A percentile compares a stretch with the other conserved stretches of the same genome.
Evolutionary conservation across 1,140 invertebrate genomes (phyloP).

Genomic region (Medauroidea extradentata): DNA sequence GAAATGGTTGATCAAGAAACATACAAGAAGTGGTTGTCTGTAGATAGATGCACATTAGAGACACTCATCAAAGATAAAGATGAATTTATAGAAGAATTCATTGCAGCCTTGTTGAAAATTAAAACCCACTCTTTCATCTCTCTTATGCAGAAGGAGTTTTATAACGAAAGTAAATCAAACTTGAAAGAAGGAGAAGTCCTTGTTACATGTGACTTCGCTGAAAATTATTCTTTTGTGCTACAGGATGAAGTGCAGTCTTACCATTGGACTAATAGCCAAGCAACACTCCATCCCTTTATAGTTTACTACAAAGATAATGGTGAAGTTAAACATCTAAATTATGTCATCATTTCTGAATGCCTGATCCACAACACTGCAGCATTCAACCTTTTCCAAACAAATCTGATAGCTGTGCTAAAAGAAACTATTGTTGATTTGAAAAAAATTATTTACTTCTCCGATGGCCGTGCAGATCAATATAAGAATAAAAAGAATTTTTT

Average conservation of each 20-base stretch:
- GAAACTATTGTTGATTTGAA: not conserved
- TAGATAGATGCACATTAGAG: not conserved
- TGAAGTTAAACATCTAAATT: constrained; percentile 6
- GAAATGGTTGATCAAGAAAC: not conserved
- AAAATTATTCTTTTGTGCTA: constrained; percentile 27
- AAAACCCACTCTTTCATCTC: no score
- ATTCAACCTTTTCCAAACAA: constrained; percentile 13
- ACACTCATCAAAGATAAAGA: not conserved
- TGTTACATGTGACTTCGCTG: constrained; percentile 21
- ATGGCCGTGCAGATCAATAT: constrained; percentile 31
- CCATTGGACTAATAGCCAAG: constrained; percentile 26
- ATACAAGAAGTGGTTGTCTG: constrained; percentile 1
- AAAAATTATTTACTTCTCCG: constrained; percentile 12
- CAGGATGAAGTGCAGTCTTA: constrained; percentile 28
- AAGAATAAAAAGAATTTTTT: constrained; percentile 32
- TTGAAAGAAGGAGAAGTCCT: not conserved
- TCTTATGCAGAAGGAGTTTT: no score
- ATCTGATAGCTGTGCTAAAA: constrained; percentile 5
- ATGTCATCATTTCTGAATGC: constrained; percentile 15
- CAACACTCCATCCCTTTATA: constrained; percentile 26
- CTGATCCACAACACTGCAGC: constrained; percentile 15
- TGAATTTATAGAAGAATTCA: not conserved
- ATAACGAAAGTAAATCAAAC: no score
- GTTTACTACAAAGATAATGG: constrained; percentile 19
- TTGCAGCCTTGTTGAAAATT: no score